These are phyloP conservation scores for Oncopeltus fasciatus DNA, from an alignment of 1,140 invertebrate genomes.

Conservation along the genomic window DNA sequence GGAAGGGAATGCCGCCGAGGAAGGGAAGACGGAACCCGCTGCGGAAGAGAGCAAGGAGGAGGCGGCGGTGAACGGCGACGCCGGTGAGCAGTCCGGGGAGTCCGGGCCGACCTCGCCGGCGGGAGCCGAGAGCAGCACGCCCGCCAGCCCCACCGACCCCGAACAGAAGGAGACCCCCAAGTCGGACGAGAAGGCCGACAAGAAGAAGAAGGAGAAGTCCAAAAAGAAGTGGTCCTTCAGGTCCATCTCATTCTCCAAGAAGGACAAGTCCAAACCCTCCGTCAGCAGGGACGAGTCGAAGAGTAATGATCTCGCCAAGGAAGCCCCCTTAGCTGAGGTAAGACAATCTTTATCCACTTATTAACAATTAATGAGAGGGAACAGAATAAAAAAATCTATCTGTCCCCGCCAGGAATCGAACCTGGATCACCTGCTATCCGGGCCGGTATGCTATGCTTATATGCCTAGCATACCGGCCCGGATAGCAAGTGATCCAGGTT, in stretches of 20 bases:
- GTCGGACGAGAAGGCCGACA: slow-evolving; percentile 26
- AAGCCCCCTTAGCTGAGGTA: slow-evolving; percentile 33
- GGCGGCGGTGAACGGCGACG: slow-evolving; percentile 40
- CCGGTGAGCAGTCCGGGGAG: slow-evolving; percentile 37
- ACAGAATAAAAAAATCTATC: too few relatives aligned
- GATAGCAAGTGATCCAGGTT: too few relatives aligned
- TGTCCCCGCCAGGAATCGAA: too few relatives aligned
- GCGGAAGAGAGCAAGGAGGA: slow-evolving; percentile 27
- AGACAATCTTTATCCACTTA: slow-evolving; percentile 8
- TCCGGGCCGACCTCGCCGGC: slow-evolving; percentile 34
- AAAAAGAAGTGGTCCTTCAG: slow-evolving; percentile 79
- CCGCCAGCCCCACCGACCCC: not conserved
- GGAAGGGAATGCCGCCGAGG: not conserved
- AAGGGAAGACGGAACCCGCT: not conserved
- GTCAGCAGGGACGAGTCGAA: slow-evolving; percentile 26
- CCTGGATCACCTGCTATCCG: too few relatives aligned
- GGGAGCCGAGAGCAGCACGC: slow-evolving; percentile 6
- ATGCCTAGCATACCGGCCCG: too few relatives aligned
- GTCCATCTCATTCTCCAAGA: slow-evolving; percentile 67
- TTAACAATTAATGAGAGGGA: too few relatives aligned
- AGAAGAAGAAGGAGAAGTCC: slow-evolving; percentile 58
- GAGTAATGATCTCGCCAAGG: slow-evolving; percentile 34
- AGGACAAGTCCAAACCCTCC: slow-evolving; percentile 62
- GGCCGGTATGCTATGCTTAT: too few relatives aligned
- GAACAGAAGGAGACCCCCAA: slow-evolving; percentile 15